phyloP scores from a whole-genome alignment of 2,888 invertebrate species.

The Drosophila nigritarsus region DNA sequence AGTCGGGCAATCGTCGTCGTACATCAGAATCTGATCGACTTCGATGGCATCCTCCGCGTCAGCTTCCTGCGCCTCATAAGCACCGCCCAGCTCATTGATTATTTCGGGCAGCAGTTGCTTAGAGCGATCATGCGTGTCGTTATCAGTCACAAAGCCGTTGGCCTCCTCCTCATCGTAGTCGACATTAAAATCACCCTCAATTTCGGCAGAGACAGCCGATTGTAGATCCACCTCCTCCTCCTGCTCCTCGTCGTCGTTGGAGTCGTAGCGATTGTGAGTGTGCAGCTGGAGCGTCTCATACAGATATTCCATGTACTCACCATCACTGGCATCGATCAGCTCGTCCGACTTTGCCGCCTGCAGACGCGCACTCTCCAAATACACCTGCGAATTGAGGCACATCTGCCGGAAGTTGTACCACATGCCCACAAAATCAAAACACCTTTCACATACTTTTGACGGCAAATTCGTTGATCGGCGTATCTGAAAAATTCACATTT shows the following conservation, averaged over 20 bases:
- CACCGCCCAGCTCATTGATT: constrained; percentile 5
- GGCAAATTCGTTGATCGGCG: constrained; percentile 61
- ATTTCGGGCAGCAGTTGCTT: constrained; percentile 22
- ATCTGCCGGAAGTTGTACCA: constrained; percentile 82
- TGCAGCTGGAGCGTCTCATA: constrained; percentile 52
- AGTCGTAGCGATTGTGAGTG: neutral
- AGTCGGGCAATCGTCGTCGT: constrained; percentile 23
- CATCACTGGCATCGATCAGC: constrained; percentile 43
- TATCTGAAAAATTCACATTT: constrained; percentile 25
- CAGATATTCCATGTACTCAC: constrained; percentile 58
- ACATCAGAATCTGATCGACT: constrained; percentile 25
- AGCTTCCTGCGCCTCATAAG: constrained; percentile 29
- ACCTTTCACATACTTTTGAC: constrained; percentile 73
- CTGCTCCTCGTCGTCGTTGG: constrained; percentile 13
- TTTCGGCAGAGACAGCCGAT: neutral
- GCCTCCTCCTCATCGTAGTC: constrained; percentile 43
- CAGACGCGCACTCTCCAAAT: constrained; percentile 59
- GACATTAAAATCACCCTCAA: constrained; percentile 33
- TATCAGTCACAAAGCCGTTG: constrained; percentile 27
- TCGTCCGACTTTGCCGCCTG: constrained; percentile 31
- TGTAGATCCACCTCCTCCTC: constrained; percentile 7
- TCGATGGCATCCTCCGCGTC: constrained; percentile 27
- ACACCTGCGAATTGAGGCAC: constrained; percentile 82
- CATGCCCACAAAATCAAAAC: constrained; percentile 77
- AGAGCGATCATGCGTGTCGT: constrained; percentile 1